These are phyloP conservation scores for Agelastica alni DNA, from an alignment of 2,888 invertebrate genomes.

Conservation along the genomic window DNA sequence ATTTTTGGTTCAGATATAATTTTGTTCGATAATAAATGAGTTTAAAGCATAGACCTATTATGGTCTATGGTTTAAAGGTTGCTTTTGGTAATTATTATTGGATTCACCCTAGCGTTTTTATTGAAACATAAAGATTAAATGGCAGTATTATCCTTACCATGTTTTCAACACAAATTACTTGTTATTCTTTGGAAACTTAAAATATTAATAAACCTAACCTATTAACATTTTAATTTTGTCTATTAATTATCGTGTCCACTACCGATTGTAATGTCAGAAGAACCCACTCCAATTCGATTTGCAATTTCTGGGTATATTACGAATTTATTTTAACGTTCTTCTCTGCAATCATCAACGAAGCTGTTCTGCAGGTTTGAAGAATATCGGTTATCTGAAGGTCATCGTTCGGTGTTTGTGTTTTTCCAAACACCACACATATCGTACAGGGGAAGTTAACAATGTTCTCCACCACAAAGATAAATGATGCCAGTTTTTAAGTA, in stretches of 20 bases:
- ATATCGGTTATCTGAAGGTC: neutral
- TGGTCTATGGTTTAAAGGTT: too few species aligned
- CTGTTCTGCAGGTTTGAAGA: neutral
- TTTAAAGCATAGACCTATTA: too few species aligned
- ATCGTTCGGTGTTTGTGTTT: neutral
- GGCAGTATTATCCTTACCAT: too few species aligned
- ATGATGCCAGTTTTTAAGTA: too few species aligned
- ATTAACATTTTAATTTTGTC: neutral
- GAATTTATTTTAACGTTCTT: neutral
- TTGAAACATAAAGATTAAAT: too few species aligned
- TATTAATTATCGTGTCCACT: neutral
- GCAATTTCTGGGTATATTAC: neutral
- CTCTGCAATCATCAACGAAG: neutral
- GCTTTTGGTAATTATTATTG: too few species aligned
- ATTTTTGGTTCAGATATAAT: too few species aligned
- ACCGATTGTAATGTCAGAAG: neutral
- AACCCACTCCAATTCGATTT: neutral
- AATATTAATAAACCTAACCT: neutral
- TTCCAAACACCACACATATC: neutral
- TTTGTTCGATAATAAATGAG: too few species aligned
- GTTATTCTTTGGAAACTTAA: neutral
- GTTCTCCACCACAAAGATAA: too few species aligned
- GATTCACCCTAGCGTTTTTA: too few species aligned
- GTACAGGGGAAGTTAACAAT: too few species aligned
- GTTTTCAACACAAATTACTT: neutral